phyloP scores from a whole-genome alignment of 1,140 invertebrate species.

The Hylyphantes graminicola region DNA sequence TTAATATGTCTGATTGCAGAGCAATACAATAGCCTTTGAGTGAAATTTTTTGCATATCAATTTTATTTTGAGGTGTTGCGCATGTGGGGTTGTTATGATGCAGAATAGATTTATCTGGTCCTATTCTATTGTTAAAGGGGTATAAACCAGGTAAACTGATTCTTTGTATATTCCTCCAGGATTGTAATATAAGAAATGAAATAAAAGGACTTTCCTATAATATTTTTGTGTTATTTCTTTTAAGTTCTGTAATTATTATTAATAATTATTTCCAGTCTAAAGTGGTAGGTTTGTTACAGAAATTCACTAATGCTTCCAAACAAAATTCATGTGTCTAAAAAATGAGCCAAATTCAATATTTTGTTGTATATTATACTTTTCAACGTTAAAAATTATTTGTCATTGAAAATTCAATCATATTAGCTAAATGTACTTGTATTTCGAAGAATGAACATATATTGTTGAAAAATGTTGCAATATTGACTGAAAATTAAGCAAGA shows the following conservation, averaged over 20 bases:
- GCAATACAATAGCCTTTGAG: constrained; percentile 37
- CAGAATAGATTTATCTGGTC: constrained; percentile 45
- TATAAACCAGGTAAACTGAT: constrained; percentile 32
- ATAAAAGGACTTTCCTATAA: constrained; percentile 52
- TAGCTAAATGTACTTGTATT: no score
- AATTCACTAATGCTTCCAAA: no score
- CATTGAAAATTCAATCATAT: no score
- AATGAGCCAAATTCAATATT: no score
- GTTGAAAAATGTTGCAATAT: no score
- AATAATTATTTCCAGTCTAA: neutral
- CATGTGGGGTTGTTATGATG: constrained; percentile 43
- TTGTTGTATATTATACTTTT: no score
- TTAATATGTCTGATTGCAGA: constrained; percentile 27
- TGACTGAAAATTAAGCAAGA: no score
- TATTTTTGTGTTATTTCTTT: neutral
- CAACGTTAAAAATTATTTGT: no score
- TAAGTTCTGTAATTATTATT: neutral
- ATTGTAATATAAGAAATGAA: constrained; percentile 57
- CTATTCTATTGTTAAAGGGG: constrained; percentile 33
- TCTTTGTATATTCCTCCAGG: constrained; percentile 58
- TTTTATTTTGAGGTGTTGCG: constrained; percentile 55
- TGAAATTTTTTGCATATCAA: constrained; percentile 57
- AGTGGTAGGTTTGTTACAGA: neutral
- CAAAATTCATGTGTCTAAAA: no score
- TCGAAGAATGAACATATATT: no score